These are phyloP conservation scores for Brenthis daphne DNA, from an alignment of 2,888 invertebrate genomes.

Conservation along the genomic window DNA sequence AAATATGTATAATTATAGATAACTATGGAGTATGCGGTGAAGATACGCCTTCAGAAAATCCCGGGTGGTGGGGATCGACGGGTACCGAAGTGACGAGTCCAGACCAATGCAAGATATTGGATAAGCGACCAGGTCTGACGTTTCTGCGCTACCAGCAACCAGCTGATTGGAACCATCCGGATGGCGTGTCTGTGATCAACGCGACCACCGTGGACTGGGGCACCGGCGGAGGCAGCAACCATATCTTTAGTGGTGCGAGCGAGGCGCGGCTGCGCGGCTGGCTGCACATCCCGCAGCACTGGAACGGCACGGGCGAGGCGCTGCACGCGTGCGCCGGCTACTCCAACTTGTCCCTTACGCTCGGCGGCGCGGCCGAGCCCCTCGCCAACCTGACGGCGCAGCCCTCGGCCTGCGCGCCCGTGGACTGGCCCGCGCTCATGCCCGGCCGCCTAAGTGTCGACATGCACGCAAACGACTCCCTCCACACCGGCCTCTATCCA, in stretches of 20 bases:
- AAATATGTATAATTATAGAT: constrained; percentile 63
- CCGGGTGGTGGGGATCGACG: constrained; percentile 95
- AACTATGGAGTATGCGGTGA: constrained; percentile 93
- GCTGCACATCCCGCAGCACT: constrained; percentile 88
- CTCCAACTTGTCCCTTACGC: constrained; percentile 85
- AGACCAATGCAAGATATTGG: constrained; percentile 89
- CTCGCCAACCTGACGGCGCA: constrained; percentile 86
- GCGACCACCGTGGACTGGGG: constrained; percentile 92
- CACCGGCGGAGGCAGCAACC: constrained; percentile 86
- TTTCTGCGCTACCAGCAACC: constrained; percentile 94
- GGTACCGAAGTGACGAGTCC: constrained; percentile 89
- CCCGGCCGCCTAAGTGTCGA: constrained; percentile 85
- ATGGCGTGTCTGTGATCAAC: constrained; percentile 92
- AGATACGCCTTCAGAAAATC: constrained; percentile 90
- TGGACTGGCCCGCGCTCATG: constrained; percentile 85
- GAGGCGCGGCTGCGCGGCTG: constrained; percentile 91
- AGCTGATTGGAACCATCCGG: constrained; percentile 93
- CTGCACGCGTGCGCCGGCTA: constrained; percentile 90
- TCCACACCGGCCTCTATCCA: constrained; percentile 82
- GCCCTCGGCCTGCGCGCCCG: constrained; percentile 86
- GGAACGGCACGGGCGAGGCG: constrained; percentile 86
- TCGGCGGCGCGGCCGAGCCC: constrained; percentile 75
- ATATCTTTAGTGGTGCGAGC: constrained; percentile 86
- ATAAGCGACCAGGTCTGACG: constrained; percentile 93
- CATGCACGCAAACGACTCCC: constrained; percentile 85